phyloP scores from a whole-genome alignment of 2,113 vertebrate genomes.

The Pelusios castaneus region DNA sequence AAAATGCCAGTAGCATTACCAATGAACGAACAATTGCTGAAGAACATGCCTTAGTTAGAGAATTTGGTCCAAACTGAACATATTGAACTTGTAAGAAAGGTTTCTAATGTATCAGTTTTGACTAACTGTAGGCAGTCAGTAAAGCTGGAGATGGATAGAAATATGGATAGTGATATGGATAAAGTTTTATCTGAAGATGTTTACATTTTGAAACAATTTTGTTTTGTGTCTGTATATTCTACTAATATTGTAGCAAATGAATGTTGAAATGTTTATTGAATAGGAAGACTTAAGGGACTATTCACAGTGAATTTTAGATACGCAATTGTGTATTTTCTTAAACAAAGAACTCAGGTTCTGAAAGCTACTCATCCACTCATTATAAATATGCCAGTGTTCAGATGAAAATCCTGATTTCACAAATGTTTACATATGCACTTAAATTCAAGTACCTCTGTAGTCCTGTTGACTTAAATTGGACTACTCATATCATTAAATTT shows the following conservation, averaged over 20 bases:
- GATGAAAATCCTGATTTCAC: background rate
- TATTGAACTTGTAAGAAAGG: background rate
- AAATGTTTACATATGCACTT: background rate
- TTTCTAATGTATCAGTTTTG: background rate
- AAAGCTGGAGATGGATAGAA: background rate
- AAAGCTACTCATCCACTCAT: background rate
- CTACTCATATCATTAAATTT: background rate
- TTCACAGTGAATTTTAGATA: background rate
- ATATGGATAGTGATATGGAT: no score
- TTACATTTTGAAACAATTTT: no score
- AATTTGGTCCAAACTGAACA: accelerated
- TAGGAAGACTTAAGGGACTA: background rate
- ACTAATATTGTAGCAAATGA: no score
- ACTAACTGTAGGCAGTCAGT: background rate
- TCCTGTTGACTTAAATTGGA: background rate
- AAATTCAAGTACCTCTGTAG: background rate
- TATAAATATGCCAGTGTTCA: background rate
- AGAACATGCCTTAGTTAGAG: background rate
- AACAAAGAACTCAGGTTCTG: background rate
- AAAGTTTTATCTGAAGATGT: background rate
- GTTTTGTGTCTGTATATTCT: no score
- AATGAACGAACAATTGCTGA: background rate
- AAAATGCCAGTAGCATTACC: background rate
- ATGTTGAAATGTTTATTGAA: background rate
- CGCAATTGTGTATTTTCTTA: background rate